Evolutionary conservation across 1,140 invertebrate species (phyloP), one percentile per base, ranked within the genome.

Genomic region (Ladona fulva): DNA sequence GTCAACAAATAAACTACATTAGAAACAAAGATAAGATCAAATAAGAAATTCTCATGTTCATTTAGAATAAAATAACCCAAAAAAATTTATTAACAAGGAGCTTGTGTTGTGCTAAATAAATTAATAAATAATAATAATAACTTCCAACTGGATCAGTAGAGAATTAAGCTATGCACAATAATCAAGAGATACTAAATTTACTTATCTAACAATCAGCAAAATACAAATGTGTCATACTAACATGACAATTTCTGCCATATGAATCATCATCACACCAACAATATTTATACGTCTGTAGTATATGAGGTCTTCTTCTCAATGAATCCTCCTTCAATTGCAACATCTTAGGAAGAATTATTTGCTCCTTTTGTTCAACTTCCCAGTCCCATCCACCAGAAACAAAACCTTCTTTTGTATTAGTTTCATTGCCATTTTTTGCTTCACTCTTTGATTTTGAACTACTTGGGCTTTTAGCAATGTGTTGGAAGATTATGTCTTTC

Each of bases 401-500:
- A 5, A 66, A 19, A 1, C 52, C 52, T 6, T 66, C n/a, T 66
- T 52, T 19, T 11, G 44, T 19, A 52, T 19, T 19, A 52, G 44
- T n/a, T n/a, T n/a, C n/a, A n/a, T n/a, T n/a, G n/a, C 97, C 0
- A 98, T 91, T 19, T 99, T 86, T 22, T 89, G 90, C 25, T 96
- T 90, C 25, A 93, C 95, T 29, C 93, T 85, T 22, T 90, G 87
- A 37, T 37, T 37, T 29, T 90, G 86, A 19, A 99, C 85, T 78
- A 89, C 89, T 84, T 91, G 91, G 16, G 94, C 96, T 79, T 99
- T 89, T 3, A 91, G 89, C 37, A 97, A 81, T 12, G 99, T 83
- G 16, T 94, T 94, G 19, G 91, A 92, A 86, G 99, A 99, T 85
- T 99, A 94, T 11, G 95, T 98, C 0, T 98, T 97, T 85, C 96